phyloP scores from a whole-genome alignment of 2,113 vertebrate genomes.

The Chionodraco myersi region DNA sequence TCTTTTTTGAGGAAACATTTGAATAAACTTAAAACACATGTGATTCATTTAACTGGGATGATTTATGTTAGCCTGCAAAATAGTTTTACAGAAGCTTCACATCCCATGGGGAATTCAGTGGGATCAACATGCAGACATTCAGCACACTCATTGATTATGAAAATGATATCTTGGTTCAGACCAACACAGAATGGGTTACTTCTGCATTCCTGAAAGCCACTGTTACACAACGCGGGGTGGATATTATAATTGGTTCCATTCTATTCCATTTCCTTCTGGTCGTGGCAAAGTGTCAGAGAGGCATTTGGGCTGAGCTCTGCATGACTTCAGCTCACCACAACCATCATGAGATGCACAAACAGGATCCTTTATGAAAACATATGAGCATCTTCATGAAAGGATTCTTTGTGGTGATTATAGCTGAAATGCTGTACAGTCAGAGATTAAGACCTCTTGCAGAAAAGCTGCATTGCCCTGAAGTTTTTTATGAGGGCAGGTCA shows the following conservation, averaged over 20 bases:
- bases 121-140: slow-evolving; percentile 24
- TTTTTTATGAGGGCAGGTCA: slow-evolving; percentile 63
- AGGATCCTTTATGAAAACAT: slow-evolving; percentile 17
- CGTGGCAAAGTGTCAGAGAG: slow-evolving; percentile 23
- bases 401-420: slow-evolving; percentile 50
- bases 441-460: slow-evolving; percentile 44
- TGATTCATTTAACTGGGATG: slow-evolving; percentile 31
- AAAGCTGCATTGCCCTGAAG: slow-evolving; percentile 39
- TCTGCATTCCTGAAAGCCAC: slow-evolving; percentile 25
- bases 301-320: slow-evolving; percentile 1
- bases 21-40: slow-evolving; percentile 5
- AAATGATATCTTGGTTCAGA: slow-evolving; percentile 28
- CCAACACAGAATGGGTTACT: slow-evolving; percentile 24
- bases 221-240: slow-evolving; percentile 1
- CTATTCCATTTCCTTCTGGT: slow-evolving; percentile 43
- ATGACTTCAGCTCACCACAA: slow-evolving; percentile 18
- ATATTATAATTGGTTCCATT: slow-evolving; percentile 47
- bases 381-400: slow-evolving; percentile 41
- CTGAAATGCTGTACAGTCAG: slow-evolving; percentile 31
- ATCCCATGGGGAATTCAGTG: slow-evolving; percentile 6
- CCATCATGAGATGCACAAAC: slow-evolving; percentile 28
- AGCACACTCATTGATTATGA: slow-evolving; percentile 22
- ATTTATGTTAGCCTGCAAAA: slow-evolving; percentile 25
- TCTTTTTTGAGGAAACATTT: neutral
- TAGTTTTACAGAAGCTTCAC: slow-evolving; percentile 13